A percentile compares a stretch with the other conserved stretches of the same genome.
Evolutionary conservation across 2,797 vertebrate genomes (phyloP).

Genomic region (Pipistrellus pipistrellus): DNA sequence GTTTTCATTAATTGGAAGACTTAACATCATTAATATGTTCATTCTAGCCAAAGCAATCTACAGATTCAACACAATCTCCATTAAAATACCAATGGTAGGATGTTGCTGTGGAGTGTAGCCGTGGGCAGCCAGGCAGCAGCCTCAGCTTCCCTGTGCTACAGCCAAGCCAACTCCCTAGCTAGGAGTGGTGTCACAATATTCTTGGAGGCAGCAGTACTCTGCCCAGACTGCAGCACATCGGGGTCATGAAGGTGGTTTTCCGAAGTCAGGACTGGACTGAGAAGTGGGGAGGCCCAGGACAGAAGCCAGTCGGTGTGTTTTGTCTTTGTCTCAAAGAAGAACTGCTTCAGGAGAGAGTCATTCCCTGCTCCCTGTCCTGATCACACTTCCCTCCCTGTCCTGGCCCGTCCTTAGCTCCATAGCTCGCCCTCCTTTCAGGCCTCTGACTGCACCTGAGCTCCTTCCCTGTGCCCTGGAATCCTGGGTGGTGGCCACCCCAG

Average conservation of each 20-base stretch:
- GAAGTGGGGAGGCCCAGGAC: too few relatives aligned
- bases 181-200: too few relatives aligned
- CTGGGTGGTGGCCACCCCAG: background rate
- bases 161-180: too few relatives aligned
- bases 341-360: too few relatives aligned
- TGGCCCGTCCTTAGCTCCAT: too few relatives aligned
- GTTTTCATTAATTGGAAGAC: background rate
- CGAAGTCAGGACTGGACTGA: background rate
- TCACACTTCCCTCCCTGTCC: background rate
- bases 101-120: too few relatives aligned
- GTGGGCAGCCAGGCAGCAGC: too few relatives aligned
- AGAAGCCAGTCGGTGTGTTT: background rate
- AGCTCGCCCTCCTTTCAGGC: background rate
- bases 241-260: accelerated
- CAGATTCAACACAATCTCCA: background rate
- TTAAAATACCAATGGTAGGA: background rate
- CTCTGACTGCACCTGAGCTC: background rate
- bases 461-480: background rate
- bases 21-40: background rate
- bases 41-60: background rate
- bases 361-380: background rate
- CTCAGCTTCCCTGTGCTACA: too few relatives aligned
- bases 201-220: too few relatives aligned
- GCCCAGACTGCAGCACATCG: background rate
- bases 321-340: background rate